Evolutionary conservation across 2,113 vertebrate genomes (phyloP).

Genomic region (Theristicus caerulescens): DNA sequence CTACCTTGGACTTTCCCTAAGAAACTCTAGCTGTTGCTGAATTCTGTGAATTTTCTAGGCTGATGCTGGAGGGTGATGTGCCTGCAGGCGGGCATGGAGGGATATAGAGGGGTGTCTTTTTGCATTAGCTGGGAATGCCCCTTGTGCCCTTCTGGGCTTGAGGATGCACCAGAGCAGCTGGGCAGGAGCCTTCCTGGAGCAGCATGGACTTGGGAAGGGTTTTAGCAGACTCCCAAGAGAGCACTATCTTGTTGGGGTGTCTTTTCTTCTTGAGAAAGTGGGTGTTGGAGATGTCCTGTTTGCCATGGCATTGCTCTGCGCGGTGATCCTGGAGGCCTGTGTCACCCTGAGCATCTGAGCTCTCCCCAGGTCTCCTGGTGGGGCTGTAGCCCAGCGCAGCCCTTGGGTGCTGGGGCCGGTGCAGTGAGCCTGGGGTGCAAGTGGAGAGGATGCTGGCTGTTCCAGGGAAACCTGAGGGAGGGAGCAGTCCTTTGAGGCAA

Average conservation of each 20-base stretch:
- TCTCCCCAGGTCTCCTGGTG: not conserved
- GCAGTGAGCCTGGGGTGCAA: not conserved
- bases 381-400: not conserved
- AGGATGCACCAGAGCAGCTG: fast-evolving
- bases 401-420: not conserved
- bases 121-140: not conserved
- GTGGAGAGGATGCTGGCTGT: not conserved
- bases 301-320: fast-evolving
- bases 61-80: not conserved
- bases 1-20: not conserved
- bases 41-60: not conserved
- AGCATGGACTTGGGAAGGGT: not conserved
- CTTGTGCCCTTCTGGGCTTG: not conserved
- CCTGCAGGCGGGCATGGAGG: not conserved
- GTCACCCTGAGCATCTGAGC: not conserved
- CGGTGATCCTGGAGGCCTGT: not conserved
- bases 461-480: no score
- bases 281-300: not conserved
- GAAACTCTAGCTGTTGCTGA: fast-evolving
- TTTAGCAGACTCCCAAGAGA: not conserved
- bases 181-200: not conserved
- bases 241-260: not conserved
- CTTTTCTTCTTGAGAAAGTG: not conserved
- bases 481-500: not conserved
- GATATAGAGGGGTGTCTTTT: not conserved